Evolutionary conservation across 2,797 vertebrate genomes (phyloP).

Genomic region (Oreochromis grahami): DNA sequence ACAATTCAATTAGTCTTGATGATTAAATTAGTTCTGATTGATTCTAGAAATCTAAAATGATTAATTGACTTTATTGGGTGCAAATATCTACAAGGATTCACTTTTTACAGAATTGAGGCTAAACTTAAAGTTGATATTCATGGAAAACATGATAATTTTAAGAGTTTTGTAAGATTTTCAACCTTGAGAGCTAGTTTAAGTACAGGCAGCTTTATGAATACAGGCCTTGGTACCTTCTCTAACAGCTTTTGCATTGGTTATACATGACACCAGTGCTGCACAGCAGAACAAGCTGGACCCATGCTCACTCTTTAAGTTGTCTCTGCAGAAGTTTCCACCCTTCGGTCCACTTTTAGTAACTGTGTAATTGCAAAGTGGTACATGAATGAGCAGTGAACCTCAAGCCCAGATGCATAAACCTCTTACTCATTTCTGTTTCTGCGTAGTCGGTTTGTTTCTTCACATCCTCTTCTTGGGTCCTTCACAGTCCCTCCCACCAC

Average conservation of each 20-base stretch:
- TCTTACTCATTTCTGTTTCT: background rate
- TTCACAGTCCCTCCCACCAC: background rate
- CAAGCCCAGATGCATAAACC: background rate
- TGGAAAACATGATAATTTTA: background rate
- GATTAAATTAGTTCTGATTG: background rate
- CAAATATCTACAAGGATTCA: background rate
- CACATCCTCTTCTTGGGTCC: background rate
- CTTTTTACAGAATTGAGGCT: background rate
- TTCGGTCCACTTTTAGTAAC: rapidly evolving
- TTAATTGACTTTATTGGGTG: background rate
- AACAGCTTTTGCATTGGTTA: background rate
- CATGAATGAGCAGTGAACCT: background rate
- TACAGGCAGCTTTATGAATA: background rate
- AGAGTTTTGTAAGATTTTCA: background rate
- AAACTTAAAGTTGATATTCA: background rate
- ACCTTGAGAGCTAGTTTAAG: background rate
- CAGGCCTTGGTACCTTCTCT: background rate
- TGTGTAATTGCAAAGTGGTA: rapidly evolving
- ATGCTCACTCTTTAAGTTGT: background rate
- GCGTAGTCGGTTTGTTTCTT: background rate
- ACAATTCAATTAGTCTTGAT: background rate
- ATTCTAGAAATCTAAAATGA: background rate
- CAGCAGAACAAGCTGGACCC: background rate
- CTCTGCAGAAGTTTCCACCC: background rate
- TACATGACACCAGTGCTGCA: background rate